phyloP scores from a whole-genome alignment of 2,797 vertebrate genomes.

The Cyclopterus lumpus region DNA sequence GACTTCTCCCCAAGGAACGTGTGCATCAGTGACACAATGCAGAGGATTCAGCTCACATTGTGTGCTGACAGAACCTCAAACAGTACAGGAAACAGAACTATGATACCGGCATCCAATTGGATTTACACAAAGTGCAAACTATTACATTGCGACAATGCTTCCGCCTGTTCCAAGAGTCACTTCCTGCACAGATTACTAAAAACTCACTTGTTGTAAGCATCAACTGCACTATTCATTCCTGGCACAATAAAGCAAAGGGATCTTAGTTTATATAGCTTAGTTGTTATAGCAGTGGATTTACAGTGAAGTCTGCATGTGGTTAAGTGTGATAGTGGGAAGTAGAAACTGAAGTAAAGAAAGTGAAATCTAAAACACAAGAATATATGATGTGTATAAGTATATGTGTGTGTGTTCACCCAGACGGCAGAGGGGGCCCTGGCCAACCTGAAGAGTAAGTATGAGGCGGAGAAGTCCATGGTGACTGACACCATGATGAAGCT shows the following conservation, averaged over 20 bases:
- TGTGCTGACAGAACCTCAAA: not conserved
- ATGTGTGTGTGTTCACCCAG: conserved; percentile 72
- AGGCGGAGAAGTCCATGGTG: conserved; percentile 96
- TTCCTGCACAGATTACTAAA: not conserved
- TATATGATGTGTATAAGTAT: not conserved
- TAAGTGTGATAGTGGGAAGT: not conserved
- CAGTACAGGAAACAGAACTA: not conserved
- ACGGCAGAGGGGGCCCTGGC: conserved; percentile 94
- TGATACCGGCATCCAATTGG: not conserved
- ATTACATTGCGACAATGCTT: not conserved
- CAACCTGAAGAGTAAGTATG: conserved; percentile 97
- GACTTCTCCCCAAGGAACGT: not conserved
- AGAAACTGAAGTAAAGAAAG: not conserved
- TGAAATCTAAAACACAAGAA: not conserved
- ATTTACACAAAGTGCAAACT: too few species aligned
- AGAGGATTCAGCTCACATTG: not conserved
- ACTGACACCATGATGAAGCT: conserved; percentile 97
- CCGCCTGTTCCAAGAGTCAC: not conserved
- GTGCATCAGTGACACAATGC: not conserved
- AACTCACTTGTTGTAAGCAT: not conserved
- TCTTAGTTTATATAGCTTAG: not conserved
- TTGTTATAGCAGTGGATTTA: not conserved
- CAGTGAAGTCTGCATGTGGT: not conserved
- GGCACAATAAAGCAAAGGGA: not conserved
- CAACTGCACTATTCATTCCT: not conserved